Base-by-base conservation (phyloP, 2,888 invertebrate species). In the Muscina levida region DNA sequence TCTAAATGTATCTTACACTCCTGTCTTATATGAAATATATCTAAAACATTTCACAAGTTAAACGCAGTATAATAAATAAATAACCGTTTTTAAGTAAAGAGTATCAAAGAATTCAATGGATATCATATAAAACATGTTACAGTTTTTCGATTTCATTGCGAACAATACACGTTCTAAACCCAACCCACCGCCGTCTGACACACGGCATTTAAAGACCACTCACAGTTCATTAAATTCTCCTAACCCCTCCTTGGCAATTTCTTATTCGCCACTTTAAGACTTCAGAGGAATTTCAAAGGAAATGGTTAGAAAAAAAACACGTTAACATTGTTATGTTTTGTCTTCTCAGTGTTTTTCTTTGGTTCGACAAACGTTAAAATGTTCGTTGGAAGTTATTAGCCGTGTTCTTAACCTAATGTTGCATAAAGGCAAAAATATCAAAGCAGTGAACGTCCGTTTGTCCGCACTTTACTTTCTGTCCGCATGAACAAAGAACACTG, bases 111-210 rank as follows among this genome's bases (percentile, higher is more conserved):
- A 15, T 67, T 39, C 56, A 13, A 46, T 72, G 76, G 76, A 80
- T 76, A 56, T 80, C 70, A 24, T 57, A 76, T 71, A 48, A 70
- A 80, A 73, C 59, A 73, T 70, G 71, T 80, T 77, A 70, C 77
- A 74, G 66, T 80, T 74, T 73, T n/a, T 77, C 73, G 59, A 51
- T 62, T 73, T n/a, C n/a, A n/a, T n/a, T n/a, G n/a, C n/a, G n/a
- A n/a, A n/a, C n/a, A n/a, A n/a, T n/a, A n/a, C n/a, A n/a, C n/a
- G n/a, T n/a, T n/a, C n/a, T n/a, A n/a, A n/a, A n/a, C n/a, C n/a
- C n/a, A n/a, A n/a, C n/a, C 13, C 39, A 5, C 22, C 26, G 2
- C 44, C 11, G 13, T 3, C 26, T 22, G 13, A 6, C 62, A 42
- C 24, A 24, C 11, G 37, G 39, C 46, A 59, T 48, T 22, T 37